phyloP scores from a whole-genome alignment of 2,797 vertebrate genomes.

The Poeciliopsis gracilis region DNA sequence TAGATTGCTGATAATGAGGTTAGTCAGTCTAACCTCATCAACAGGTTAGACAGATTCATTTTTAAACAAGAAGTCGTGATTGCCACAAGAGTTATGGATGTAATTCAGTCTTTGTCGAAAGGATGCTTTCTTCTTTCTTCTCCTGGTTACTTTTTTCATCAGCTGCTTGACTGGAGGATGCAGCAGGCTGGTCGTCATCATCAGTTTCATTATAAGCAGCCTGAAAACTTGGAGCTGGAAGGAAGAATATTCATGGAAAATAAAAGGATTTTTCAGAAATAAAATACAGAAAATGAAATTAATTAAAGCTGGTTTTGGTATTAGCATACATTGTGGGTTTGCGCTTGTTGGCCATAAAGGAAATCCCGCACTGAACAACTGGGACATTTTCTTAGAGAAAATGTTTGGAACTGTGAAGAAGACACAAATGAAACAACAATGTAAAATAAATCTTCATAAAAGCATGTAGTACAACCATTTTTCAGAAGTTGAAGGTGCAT shows the following conservation, averaged over 20 bases:
- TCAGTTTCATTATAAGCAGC: not conserved
- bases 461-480: not conserved
- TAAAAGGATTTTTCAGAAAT: not conserved
- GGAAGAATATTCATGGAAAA: not conserved
- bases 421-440: slow-evolving; percentile 6
- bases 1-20: not conserved
- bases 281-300: not conserved
- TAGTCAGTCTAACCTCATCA: not conserved
- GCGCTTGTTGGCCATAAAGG: slow-evolving; percentile 10
- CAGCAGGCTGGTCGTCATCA: not conserved
- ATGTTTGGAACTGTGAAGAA: not conserved
- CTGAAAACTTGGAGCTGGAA: not conserved
- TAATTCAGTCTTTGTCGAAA: slow-evolving; percentile 8
- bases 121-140: not conserved
- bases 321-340: not conserved
- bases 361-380: not conserved
- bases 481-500: not conserved
- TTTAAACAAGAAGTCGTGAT: not conserved
- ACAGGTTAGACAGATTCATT: not conserved
- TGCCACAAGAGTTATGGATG: not conserved
- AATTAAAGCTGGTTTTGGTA: not conserved
- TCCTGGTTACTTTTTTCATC: not conserved
- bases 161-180: not conserved
- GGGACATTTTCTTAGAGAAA: not conserved
- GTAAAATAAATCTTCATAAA: not conserved